A percentile compares a stretch with the other conserved stretches of the same genome.
phyloP scores from a whole-genome alignment of 2,888 invertebrate species.

The Synergus gifuensis region DNA sequence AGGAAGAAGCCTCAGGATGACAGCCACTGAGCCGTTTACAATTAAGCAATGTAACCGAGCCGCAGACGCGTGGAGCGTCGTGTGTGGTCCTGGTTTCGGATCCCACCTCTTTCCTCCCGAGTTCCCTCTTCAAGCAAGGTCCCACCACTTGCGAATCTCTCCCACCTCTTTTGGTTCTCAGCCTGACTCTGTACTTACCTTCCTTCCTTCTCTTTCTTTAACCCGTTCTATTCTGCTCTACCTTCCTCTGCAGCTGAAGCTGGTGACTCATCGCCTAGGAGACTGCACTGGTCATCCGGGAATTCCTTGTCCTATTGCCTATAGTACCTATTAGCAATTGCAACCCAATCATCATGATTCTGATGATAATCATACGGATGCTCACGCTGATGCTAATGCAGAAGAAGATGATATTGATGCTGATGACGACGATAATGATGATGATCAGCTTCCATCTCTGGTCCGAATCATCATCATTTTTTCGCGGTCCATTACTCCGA shows the following conservation, averaged over 20 bases:
- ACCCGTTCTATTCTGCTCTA: slow-evolving; percentile 56
- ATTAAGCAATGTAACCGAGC: slow-evolving; percentile 78
- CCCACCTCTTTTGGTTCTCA: slow-evolving; percentile 57
- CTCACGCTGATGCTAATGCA: background rate
- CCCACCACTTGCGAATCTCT: slow-evolving; percentile 57
- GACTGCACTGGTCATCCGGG: slow-evolving; percentile 49
- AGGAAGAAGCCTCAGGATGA: slow-evolving; percentile 58
- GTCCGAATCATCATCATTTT: slow-evolving; percentile 7
- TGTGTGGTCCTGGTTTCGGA: slow-evolving; percentile 76
- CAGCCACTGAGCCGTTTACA: slow-evolving; percentile 76
- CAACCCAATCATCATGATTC: slow-evolving; percentile 36
- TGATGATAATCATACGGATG: background rate
- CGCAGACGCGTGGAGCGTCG: slow-evolving; percentile 77
- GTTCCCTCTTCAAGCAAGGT: slow-evolving; percentile 57
- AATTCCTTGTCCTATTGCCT: slow-evolving; percentile 45
- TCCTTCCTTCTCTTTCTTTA: slow-evolving; percentile 58
- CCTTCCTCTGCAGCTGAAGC: slow-evolving; percentile 42
- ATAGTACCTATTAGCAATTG: slow-evolving; percentile 35
- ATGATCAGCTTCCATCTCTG: slow-evolving; percentile 25
- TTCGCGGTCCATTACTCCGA: background rate
- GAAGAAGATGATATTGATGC: slow-evolving; percentile 2
- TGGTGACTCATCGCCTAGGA: slow-evolving; percentile 51
- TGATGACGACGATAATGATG: slow-evolving; percentile 12
- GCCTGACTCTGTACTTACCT: slow-evolving; percentile 51
- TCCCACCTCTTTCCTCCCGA: slow-evolving; percentile 69